Conservation (phyloP, 2,888 invertebrate genomes). For the Drosophila rubida region DNA sequence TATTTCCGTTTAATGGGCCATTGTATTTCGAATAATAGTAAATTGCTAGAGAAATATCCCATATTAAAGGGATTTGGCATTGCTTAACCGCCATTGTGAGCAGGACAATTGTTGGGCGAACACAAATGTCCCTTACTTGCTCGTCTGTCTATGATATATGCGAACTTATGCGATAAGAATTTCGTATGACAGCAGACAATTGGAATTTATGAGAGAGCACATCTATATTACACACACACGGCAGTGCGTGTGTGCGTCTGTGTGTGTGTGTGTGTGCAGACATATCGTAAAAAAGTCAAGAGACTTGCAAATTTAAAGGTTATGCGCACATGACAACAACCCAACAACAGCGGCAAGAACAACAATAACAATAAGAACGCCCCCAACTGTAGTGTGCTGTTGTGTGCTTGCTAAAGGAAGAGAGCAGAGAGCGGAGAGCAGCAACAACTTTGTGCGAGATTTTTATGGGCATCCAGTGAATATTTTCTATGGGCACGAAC, state of each 20-base stretch:
- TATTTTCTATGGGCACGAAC: constrained; percentile 49
- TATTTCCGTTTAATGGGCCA: background rate
- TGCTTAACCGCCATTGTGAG: background rate
- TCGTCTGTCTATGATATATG: constrained; percentile 8
- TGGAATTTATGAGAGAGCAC: constrained; percentile 47
- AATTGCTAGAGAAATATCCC: background rate
- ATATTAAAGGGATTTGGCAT: background rate
- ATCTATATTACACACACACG: constrained; percentile 36
- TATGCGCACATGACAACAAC: constrained; percentile 56
- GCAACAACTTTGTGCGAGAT: constrained; percentile 55
- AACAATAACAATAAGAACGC: constrained; percentile 11
- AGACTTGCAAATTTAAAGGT: constrained; percentile 70
- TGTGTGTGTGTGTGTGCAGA: constrained; percentile 5
- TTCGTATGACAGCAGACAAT: constrained; percentile 38
- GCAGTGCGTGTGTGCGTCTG: background rate
- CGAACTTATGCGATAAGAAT: constrained; percentile 22
- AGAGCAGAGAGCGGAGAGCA: background rate
- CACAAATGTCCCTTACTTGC: constrained; percentile 6
- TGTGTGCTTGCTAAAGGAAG: constrained; percentile 20
- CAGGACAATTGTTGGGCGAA: background rate
- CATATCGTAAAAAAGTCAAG: constrained; percentile 41
- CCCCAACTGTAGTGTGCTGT: constrained; percentile 23
- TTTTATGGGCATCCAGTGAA: constrained; percentile 69
- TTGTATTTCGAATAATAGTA: background rate
- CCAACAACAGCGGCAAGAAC: constrained; percentile 7